Base-by-base conservation (phyloP, 1,140 invertebrate genomes). In the Luehdorfia chinensis region DNA sequence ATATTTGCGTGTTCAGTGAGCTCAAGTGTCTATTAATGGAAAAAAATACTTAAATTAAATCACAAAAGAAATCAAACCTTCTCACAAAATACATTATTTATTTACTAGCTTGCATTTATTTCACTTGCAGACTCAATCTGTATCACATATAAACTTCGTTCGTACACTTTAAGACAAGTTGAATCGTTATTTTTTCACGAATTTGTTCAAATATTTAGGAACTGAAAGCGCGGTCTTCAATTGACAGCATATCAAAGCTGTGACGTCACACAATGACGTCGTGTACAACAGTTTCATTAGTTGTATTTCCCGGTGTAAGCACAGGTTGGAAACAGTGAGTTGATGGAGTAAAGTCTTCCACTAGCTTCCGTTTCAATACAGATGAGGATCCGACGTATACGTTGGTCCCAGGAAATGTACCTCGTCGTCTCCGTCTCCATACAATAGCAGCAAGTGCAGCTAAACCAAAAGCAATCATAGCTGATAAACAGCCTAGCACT, bases 181-280 rank as follows among this genome's bases (percentile, higher is more conserved):
- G 9, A 47, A 51, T 58, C 45, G 54, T 58, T 55, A 55, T 34
- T 54, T 55, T 58, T 50, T 43, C 50, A 47, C 69, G 56, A 60
- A 57, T 68, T 53, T 71, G 55, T 66, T 78, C 66, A 60, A 61
- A 60, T 57, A 61, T 83, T 78, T 86, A 86, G 83, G 83, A 86
- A 86, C 79, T 84, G 66, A 79, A 74, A 63, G 72, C 60, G 65
- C 76, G 69, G 66, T 81, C 72, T 62, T 83, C 76, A 50, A 87
- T 59, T 31, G 83, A 84, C 66, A 87, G 75, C 75, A 84, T 86
- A 64, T 87, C 88, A 71, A 88, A 87, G 74, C 87, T 89, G 77
- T 90, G 88, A 78, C 88, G 89, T 90, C 89, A 90, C 85, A 90
- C 89, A 46, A 90, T 87, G 48, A 90, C 88, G 71, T 90, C 87